phyloP scores from a whole-genome alignment of 2,113 vertebrate genomes.

The Synchiropus splendidus region DNA sequence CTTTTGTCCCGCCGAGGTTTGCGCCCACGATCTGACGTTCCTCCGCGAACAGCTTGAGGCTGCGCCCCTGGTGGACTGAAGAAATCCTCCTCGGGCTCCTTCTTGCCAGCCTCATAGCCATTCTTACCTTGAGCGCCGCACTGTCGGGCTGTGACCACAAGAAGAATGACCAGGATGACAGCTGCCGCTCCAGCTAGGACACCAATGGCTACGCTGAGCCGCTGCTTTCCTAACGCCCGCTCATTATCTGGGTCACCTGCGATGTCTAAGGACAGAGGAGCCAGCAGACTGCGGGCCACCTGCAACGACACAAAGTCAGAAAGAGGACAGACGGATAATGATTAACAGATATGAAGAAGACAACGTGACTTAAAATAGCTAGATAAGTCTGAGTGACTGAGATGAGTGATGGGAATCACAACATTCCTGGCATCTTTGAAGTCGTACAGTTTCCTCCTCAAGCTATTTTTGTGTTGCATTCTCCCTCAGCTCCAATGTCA shows the following conservation, averaged over 20 bases:
- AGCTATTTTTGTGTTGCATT: too few species aligned
- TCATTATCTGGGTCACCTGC: conserved; percentile 91
- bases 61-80: conserved; percentile 79
- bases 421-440: too few species aligned
- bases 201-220: conserved; percentile 84
- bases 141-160: conserved; percentile 87
- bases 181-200: conserved; percentile 87
- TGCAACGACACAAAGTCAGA: conserved; percentile 35
- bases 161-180: conserved; percentile 86
- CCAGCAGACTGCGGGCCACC: conserved; percentile 83
- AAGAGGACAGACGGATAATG: too few species aligned
- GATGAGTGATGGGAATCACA: too few species aligned
- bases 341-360: too few species aligned
- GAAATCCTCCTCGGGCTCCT: conserved; percentile 90
- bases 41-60: conserved; percentile 39
- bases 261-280: conserved; percentile 84
- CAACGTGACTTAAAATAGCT: too few species aligned
- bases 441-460: too few species aligned
- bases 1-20: conserved; percentile 63
- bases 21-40: conserved; percentile 57
- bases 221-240: conserved; percentile 78
- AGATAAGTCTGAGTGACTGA: too few species aligned
- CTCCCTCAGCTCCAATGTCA: too few species aligned
- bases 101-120: conserved; percentile 90
- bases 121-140: conserved; percentile 84